phyloP scores from a whole-genome alignment of 2,888 invertebrate species.

The Terebella lapidaria region DNA sequence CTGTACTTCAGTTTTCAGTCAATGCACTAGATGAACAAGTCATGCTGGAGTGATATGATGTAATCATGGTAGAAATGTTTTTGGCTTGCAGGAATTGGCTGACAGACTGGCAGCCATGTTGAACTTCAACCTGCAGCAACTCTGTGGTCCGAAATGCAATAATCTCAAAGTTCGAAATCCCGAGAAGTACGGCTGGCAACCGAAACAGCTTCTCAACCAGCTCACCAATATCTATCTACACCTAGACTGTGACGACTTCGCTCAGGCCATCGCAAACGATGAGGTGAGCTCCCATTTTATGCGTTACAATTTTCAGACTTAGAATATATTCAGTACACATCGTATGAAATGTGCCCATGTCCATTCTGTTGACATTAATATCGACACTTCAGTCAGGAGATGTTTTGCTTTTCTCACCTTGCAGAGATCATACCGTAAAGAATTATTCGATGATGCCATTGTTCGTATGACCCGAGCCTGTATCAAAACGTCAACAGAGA shows the following conservation, averaged over 20 bases:
- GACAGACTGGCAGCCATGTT: conserved; percentile 95
- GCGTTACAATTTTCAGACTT: no score
- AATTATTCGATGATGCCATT: conserved; percentile 87
- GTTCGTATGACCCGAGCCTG: conserved; percentile 72
- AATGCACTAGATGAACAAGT: no score
- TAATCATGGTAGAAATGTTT: no score
- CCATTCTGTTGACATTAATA: no score
- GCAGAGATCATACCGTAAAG: conserved; percentile 87
- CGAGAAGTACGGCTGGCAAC: conserved; percentile 96
- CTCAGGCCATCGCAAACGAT: conserved; percentile 80
- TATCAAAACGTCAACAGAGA: conserved; percentile 79
- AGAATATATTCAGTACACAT: no score
- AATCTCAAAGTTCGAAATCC: conserved; percentile 79
- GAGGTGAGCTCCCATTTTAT: conserved; percentile 77
- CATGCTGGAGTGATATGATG: no score
- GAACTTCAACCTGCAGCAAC: conserved; percentile 93
- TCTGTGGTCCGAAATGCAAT: conserved; percentile 94
- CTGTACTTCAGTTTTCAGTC: no score
- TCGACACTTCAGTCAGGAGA: no score
- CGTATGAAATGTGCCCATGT: no score
- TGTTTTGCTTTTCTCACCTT: no score
- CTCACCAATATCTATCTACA: conserved; percentile 95
- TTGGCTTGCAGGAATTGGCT: conserved; percentile 60
- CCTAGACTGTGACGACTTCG: conserved; percentile 75
- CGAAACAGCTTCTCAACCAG: conserved; percentile 81